A percentile compares a stretch with the other conserved stretches of the same genome.
phyloP scores from a whole-genome alignment of 92 coral and sea anemone species.

The Chrysogorgia sp. region DNA sequence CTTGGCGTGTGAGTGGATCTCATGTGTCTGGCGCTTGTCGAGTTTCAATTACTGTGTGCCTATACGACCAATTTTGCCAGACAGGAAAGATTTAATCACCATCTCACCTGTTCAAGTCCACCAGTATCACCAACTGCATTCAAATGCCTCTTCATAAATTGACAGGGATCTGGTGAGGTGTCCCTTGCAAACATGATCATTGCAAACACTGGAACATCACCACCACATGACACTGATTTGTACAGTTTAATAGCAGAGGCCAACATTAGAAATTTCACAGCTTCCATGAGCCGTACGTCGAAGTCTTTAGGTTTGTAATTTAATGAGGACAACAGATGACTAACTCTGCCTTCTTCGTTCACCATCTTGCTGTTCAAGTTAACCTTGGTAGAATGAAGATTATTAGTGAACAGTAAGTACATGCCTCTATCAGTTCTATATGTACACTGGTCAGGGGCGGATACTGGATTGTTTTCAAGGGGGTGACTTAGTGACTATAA shows the following conservation, averaged over 20 bases:
- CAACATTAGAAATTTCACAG: constrained; percentile 81
- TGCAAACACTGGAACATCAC: constrained; percentile 76
- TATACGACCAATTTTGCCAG: not conserved
- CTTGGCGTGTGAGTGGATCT: too few species aligned
- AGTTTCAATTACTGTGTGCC: too few species aligned
- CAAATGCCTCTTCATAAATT: constrained; percentile 65
- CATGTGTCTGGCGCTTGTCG: too few species aligned
- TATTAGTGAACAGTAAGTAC: not conserved
- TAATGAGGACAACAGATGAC: constrained; percentile 65
- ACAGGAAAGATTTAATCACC: not conserved
- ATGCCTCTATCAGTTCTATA: not conserved
- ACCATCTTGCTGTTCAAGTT: constrained; percentile 41
- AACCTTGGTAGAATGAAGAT: constrained; percentile 36
- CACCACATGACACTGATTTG: constrained; percentile 45
- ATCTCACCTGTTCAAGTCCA: constrained; percentile 87
- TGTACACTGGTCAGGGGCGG: not conserved
- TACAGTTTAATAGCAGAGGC: constrained; percentile 66
- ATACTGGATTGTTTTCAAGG: not conserved
- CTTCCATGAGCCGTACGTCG: constrained; percentile 79
- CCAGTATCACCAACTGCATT: constrained; percentile 88
- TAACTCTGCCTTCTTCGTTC: constrained; percentile 64
- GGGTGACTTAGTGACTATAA: too few species aligned
- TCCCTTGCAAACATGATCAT: constrained; percentile 86
- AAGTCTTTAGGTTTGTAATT: constrained; percentile 62
- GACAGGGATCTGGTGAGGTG: constrained; percentile 67